Evolutionary conservation across 2,888 invertebrate species (phyloP).

Genomic region (Elysia crispata): DNA sequence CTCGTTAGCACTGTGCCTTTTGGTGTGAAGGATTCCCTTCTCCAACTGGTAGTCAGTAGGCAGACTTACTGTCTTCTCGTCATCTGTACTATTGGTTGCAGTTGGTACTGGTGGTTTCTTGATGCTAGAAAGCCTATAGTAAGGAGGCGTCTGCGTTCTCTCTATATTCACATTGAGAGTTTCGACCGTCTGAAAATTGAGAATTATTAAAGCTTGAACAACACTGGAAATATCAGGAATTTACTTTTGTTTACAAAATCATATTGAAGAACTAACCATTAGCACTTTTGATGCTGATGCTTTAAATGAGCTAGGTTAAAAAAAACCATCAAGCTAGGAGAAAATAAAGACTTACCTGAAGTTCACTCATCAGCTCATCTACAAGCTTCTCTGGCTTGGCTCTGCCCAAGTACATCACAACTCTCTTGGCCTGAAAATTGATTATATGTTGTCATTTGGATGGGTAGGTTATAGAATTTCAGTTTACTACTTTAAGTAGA

Average conservation of each 20-base stretch:
- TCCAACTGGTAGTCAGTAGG: constrained; percentile 82
- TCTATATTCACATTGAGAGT: constrained; percentile 96
- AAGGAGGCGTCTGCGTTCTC: constrained; percentile 97
- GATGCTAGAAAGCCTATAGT: constrained; percentile 89
- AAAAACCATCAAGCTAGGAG: no score
- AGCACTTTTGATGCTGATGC: no score
- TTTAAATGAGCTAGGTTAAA: no score
- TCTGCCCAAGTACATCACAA: constrained; percentile 93
- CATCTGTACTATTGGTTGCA: constrained; percentile 74
- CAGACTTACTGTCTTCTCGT: constrained; percentile 78
- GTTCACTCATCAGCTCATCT: constrained; percentile 97
- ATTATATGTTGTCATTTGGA: no score
- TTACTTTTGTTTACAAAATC: no score
- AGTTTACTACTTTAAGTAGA: no score
- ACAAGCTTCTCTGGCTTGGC: constrained; percentile 94
- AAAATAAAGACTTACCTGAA: constrained; percentile 81
- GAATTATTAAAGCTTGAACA: no score
- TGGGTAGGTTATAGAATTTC: no score
- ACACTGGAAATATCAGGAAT: no score
- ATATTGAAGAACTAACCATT: no score
- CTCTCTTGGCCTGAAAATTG: constrained; percentile 89
- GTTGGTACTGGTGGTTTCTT: constrained; percentile 66
- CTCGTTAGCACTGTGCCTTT: constrained; percentile 83
- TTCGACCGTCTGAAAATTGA: constrained; percentile 85
- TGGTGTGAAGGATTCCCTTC: constrained; percentile 97